phyloP scores from a whole-genome alignment of 2,113 vertebrate species.

The Theristicus caerulescens region DNA sequence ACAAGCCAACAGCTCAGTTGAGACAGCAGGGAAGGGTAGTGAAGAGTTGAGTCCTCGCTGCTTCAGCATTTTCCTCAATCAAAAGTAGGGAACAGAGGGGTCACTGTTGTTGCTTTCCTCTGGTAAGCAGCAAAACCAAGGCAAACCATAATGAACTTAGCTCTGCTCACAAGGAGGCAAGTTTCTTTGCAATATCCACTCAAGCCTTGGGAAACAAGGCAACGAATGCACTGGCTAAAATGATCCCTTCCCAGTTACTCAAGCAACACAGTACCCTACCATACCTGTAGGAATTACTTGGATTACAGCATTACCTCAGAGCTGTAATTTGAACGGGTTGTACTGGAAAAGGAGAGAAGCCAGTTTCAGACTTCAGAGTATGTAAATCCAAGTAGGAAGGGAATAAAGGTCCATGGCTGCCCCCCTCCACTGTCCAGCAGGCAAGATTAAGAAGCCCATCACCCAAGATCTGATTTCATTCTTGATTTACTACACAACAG shows the following conservation, averaged over 20 bases:
- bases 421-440: neutral
- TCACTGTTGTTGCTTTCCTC: neutral
- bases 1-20: fast-evolving
- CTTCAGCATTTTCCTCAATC: neutral
- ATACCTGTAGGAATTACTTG: neutral
- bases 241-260: neutral
- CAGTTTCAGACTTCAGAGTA: neutral
- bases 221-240: neutral
- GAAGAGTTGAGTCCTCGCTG: neutral
- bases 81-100: neutral
- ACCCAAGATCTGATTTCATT: neutral
- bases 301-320: neutral
- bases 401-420: neutral
- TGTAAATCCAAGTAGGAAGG: neutral
- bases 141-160: neutral
- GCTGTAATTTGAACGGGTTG: neutral
- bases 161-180: neutral
- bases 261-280: neutral
- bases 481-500: neutral
- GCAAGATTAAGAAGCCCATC: neutral
- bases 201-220: neutral
- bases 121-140: neutral
- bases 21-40: neutral
- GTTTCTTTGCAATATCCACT: neutral
- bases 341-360: neutral